Evolutionary conservation across 2,888 invertebrate species (phyloP), one percentile per base, ranked within the genome.

Genomic region (Drosophila demipolita): DNA sequence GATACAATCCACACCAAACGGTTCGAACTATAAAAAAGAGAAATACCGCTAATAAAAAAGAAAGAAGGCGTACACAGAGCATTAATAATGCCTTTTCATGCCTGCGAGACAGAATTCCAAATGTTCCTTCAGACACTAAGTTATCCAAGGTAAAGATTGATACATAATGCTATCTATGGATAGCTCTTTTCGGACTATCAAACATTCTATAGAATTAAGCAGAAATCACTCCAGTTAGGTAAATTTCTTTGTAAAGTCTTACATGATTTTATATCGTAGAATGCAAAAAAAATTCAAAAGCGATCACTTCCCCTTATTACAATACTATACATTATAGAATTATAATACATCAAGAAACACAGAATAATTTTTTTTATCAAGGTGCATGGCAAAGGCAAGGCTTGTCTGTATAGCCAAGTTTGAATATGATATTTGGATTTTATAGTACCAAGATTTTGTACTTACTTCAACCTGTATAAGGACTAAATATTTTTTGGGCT

Each of bases 21-120:
- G 94, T 94, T 32, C 90, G 92, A 59, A 90, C 89, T 20, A 85
- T 96, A n/a, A 98, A 97, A 91, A 94, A 97, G 64, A 93, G 98
- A 66, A 97, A 96, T 75, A 98, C 98, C 1, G 98, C 98, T 23
- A 99, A 99, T 93, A 98, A 98, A 93, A 99, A 99, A 92, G 99
- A 99, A 92, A 93, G 99, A 12, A 93, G 98, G 78, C 94, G 99
- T 60, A 99, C 99, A 0, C 97, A 97, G 92, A 98, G 97, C 82
- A 99, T 99, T 77, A 99, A 99, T 93, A 98, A 97, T 59, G 99
- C 99, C 0, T 99, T 99, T 92, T 96, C 98, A 0, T 97, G 98
- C 89, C 94, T 99, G 1, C 94, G 99, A 17, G 98, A 98, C 77
- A 97, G 98, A 92, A 99, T 99, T 86, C 99, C 99, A 0, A 98